These are phyloP conservation scores for Litoditis marina DNA, from an alignment of 2,888 invertebrate genomes.

Conservation along the genomic window DNA sequence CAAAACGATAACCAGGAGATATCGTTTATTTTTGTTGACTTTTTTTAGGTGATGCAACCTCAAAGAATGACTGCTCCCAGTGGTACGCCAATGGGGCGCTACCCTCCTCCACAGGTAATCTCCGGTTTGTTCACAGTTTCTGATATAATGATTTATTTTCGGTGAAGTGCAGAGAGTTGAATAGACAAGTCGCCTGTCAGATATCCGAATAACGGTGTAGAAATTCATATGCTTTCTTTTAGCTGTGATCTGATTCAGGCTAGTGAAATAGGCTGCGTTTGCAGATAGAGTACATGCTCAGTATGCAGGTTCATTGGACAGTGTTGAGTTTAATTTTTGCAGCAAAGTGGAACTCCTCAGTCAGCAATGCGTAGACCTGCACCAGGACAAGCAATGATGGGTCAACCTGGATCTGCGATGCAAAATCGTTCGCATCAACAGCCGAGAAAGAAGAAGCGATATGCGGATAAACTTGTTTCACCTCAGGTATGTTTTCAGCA, in stretches of 20 bases:
- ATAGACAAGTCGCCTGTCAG: not conserved
- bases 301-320: too few species aligned
- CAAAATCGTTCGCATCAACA: conserved; percentile 4
- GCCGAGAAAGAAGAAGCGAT: conserved; percentile 47
- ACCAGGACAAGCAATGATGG: conserved; percentile 17
- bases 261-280: too few species aligned
- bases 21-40: too few species aligned
- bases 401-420: conserved; percentile 12
- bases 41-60: conserved; percentile 14
- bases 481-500: conserved; percentile 40
- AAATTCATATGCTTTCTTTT: not conserved
- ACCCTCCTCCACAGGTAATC: conserved; percentile 12
- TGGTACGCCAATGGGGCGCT: conserved; percentile 13
- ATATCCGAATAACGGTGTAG: not conserved
- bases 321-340: too few species aligned
- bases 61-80: conserved; percentile 14
- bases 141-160: too few species aligned
- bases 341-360: too few species aligned
- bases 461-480: conserved; percentile 57
- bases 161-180: not conserved
- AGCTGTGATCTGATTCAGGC: too few species aligned
- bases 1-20: too few species aligned
- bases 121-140: conserved; percentile 1
- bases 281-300: too few species aligned
- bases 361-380: too few species aligned